Evolutionary conservation across 2,113 vertebrate genomes (phyloP).

Genomic region (Pterocles orientalis): DNA sequence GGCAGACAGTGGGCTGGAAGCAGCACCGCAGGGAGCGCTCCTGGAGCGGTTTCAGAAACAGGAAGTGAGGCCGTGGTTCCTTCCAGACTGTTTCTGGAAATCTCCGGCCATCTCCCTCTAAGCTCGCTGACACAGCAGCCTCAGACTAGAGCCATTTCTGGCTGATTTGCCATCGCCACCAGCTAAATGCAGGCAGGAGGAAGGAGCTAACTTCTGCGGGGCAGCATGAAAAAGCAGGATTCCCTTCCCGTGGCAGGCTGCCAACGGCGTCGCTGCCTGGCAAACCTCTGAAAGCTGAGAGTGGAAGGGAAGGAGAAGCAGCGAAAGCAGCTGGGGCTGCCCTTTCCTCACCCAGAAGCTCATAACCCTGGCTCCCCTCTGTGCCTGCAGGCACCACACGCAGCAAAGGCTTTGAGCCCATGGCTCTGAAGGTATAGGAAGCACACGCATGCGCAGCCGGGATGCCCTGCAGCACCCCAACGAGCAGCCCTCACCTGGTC

Average conservation of each 20-base stretch:
- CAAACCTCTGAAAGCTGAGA: neutral
- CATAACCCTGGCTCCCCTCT: neutral
- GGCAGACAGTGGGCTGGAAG: neutral
- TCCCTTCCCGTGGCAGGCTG: neutral
- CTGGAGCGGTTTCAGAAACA: neutral
- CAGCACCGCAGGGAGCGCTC: neutral
- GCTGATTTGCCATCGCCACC: neutral
- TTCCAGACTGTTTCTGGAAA: neutral
- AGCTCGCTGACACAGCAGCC: neutral
- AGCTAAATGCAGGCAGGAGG: neutral
- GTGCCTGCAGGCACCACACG: neutral
- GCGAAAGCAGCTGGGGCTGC: conserved; percentile 14
- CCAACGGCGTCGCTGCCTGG: fast-evolving
- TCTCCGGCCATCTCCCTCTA: neutral
- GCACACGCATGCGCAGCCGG: neutral
- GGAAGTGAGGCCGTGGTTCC: neutral
- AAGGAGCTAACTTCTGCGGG: neutral
- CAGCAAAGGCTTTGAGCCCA: neutral
- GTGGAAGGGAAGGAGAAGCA: neutral
- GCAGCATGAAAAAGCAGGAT: conserved; percentile 4
- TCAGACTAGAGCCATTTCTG: neutral
- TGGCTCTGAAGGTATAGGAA: neutral
- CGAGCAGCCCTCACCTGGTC: conserved; percentile 79
- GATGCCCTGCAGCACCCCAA: neutral
- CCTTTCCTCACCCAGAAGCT: neutral